A percentile compares a stretch with the other conserved stretches of the same genome.
Evolutionary conservation across 2,797 vertebrate genomes (phyloP).

Genomic region (Gobionotothen gibberifrons): DNA sequence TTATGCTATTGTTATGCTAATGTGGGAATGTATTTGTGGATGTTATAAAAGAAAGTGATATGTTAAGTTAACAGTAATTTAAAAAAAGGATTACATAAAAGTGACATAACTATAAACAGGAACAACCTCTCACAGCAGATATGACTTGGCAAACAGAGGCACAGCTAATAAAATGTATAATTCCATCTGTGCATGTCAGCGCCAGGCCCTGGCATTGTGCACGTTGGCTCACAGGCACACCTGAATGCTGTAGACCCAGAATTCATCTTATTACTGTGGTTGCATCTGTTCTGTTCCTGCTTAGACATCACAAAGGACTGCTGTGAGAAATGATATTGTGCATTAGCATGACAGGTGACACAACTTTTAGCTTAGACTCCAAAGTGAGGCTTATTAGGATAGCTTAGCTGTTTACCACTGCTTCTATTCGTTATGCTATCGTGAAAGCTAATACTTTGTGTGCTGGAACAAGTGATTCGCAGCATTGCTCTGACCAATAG

Average conservation of each 20-base stretch:
- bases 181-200: constrained; percentile 18
- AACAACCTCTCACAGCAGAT: not conserved
- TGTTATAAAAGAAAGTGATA: not conserved
- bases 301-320: not conserved
- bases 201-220: constrained; percentile 14
- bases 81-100: not conserved
- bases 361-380: not conserved
- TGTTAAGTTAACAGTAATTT: not conserved
- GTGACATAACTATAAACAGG: constrained; percentile 9
- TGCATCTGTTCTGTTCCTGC: constrained; percentile 13
- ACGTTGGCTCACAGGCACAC: constrained; percentile 24
- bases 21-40: not conserved
- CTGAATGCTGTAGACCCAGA: constrained; percentile 16
- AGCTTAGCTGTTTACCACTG: not conserved
- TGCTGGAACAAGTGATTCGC: not conserved
- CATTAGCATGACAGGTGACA: constrained; percentile 2
- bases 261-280: constrained; percentile 24
- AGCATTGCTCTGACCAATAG: not conserved
- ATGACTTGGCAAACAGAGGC: constrained; percentile 30
- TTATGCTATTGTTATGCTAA: not conserved
- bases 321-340: constrained; percentile 4
- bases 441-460: not conserved
- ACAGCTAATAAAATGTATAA: constrained; percentile 25
- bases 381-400: too few species aligned
- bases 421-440: constrained; percentile 3